Evolutionary conservation across 2,797 vertebrate genomes (phyloP), one percentile per base, ranked within the genome.

Genomic region (Galagoides demidoff): DNA sequence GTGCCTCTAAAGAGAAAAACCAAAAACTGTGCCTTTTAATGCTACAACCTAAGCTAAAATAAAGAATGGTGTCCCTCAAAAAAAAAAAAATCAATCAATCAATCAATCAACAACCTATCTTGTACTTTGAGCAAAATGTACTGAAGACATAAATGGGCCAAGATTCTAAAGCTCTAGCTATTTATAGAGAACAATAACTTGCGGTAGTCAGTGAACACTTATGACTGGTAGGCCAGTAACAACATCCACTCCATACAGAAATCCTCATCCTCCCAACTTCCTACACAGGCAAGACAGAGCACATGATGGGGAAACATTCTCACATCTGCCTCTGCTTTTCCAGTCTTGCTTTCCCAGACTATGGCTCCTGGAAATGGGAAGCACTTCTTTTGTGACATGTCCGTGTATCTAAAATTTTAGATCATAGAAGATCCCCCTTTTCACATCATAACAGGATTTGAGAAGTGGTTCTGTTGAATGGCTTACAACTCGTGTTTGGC

Each of bases 11-110:
- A 43, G 39, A 43, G 39, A 73, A 82, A 78, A 37, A 57, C 31
- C 20, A 29, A 52, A 78, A 63, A 11, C 27, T 85, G 20, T 39
- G 96, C 61, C 76, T 85, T 83, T 85, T 83, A 81, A 88, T 70
- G 92, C 85, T 81, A 82, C 71, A 76, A 78, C 95, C 94, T 96
- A 94, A 71, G 85, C 3, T 59, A 79, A 39, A 85, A 29, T 85
- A 89, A 37, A 63, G 85, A 88, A 96, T 23, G 88, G 12, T 13
- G n/a, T 29, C 7, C 22, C 45, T 87, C 34, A 68, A 39, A 23
- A 64, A 55, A 71, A 88, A 66, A 79, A 52, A 39, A 71, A n/a
- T n/a, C n/a, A 25, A 71, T 52, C 14, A 71, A 66, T 66, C 64
- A 45, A 16, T 70, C 87, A 82, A 85, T 90, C 92, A 90, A 37